Evolutionary conservation across 2,113 vertebrate species (phyloP).

Genomic region (rat (Rattus norvegicus)): GRCr8 NC_086019.1:66829501-66830000

Average conservation of each 20-base stretch:
- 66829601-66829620: conserved; percentile 23
- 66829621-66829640: not conserved
- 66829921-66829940: conserved; percentile 4
- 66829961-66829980: conserved; percentile 30
- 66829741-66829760: conserved; percentile 64
- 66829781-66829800: conserved; percentile 74
- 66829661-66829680: conserved; percentile 51
- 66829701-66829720: conserved; percentile 67
- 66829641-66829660: conserved; percentile 15
- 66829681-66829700: conserved; percentile 56
- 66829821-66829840: conserved; percentile 62
- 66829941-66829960: conserved; percentile 49
- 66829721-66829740: conserved; percentile 9
- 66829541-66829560: conserved; percentile 51
- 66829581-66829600: conserved; percentile 58
- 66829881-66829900: conserved; percentile 58
- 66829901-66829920: conserved; percentile 68
- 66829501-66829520: conserved; percentile 75
- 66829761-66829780: conserved; percentile 75
- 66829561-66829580: conserved; percentile 19
- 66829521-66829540: conserved; percentile 63
- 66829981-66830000: conserved; percentile 69
- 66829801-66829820: conserved; percentile 71
- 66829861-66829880: conserved; percentile 52
- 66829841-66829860: conserved; percentile 73